Evolutionary conservation across 92 coral and sea anemone genomes (phyloP).

Genomic region (Zoanthus sansibaricus): DNA sequence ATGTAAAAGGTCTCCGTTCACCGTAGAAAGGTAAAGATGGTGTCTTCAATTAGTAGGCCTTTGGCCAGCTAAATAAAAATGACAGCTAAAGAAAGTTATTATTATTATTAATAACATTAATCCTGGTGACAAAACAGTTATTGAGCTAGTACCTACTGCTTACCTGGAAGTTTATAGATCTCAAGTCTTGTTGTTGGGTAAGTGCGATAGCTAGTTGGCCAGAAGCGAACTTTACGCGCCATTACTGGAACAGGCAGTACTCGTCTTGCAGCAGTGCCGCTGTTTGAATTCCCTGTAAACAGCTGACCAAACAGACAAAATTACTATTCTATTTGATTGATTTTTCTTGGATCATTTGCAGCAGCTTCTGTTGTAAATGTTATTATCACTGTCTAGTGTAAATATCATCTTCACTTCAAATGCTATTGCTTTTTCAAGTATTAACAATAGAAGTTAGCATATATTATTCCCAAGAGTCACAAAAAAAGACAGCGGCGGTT

Average conservation of each 20-base stretch:
- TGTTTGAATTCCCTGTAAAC: background rate
- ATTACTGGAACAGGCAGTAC: background rate
- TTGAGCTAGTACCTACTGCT: background rate
- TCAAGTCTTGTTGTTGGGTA: conserved; percentile 7
- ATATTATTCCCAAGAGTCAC: no score
- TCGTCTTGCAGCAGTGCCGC: background rate
- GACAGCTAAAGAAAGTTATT: no score
- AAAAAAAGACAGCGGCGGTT: no score
- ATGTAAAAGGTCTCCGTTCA: no score
- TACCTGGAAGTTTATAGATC: background rate
- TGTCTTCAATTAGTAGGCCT: no score
- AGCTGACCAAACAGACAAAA: background rate
- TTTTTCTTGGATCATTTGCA: background rate
- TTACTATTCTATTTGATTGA: background rate
- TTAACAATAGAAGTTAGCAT: no score
- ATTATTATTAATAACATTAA: no score
- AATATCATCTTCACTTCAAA: no score
- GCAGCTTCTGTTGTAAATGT: background rate
- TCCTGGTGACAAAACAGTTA: no score
- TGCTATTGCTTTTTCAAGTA: no score
- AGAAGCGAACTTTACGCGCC: conserved; percentile 3
- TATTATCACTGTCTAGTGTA: background rate
- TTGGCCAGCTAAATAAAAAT: no score
- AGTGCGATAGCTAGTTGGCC: background rate
- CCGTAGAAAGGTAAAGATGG: no score